phyloP scores from a whole-genome alignment of 2,797 vertebrate species.

The Thalassophryne amazonica region DNA sequence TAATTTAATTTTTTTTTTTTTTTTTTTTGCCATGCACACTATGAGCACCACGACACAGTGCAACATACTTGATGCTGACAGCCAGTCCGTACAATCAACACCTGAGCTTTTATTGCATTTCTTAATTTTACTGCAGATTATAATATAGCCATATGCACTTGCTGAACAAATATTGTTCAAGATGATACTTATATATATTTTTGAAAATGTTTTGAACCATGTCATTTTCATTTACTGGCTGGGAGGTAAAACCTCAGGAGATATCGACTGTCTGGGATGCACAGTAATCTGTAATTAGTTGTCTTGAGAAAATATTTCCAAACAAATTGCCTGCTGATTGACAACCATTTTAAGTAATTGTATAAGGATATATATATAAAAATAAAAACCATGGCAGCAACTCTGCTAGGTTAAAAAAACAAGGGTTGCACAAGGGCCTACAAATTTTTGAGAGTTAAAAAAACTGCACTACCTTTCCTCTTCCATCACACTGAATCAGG shows the following conservation, averaged over 20 bases:
- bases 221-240: constrained; percentile 57
- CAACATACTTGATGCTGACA: constrained; percentile 66
- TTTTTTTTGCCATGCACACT: constrained; percentile 65
- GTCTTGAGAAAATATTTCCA: constrained; percentile 52
- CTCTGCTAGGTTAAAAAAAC: constrained; percentile 55
- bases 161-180: constrained; percentile 71
- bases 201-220: constrained; percentile 67
- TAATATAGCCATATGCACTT: constrained; percentile 79
- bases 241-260: constrained; percentile 56
- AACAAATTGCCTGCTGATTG: constrained; percentile 49
- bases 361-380: constrained; percentile 71
- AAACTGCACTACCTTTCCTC: constrained; percentile 69
- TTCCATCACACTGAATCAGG: constrained; percentile 61
- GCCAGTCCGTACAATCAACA: constrained; percentile 74
- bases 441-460: constrained; percentile 37
- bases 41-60: constrained; percentile 57
- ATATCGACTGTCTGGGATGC: constrained; percentile 54
- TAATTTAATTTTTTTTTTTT: too few species aligned
- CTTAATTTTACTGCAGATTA: constrained; percentile 74
- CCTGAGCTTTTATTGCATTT: constrained; percentile 71
- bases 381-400: constrained; percentile 69
- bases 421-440: constrained; percentile 63
- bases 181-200: constrained; percentile 75
- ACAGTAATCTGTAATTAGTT: constrained; percentile 58
- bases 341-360: constrained; percentile 54